Evolutionary conservation across 2,113 vertebrate species (phyloP).

Genomic region (Paradoxurus hermaphroditus): DNA sequence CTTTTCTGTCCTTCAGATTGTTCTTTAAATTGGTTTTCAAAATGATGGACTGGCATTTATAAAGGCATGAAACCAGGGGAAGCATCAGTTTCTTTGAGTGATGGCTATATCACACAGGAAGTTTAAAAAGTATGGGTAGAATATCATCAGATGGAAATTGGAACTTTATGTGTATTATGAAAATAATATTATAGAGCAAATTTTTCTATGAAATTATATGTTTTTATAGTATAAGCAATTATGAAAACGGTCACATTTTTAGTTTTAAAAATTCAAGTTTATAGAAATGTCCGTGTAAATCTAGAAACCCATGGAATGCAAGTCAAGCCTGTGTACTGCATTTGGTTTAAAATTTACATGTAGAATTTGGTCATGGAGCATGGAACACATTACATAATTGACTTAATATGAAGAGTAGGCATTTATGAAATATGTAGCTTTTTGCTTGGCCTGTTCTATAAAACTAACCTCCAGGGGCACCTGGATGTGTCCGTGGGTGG

Average conservation of each 20-base stretch:
- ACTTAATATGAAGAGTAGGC: not conserved
- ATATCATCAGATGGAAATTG: not conserved
- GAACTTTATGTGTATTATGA: not conserved
- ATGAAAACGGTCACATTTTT: not conserved
- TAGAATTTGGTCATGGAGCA: not conserved
- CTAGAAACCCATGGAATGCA: not conserved
- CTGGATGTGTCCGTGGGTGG: not conserved
- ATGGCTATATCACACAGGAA: not conserved
- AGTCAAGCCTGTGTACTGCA: not conserved
- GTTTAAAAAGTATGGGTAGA: not conserved
- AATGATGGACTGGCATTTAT: not conserved
- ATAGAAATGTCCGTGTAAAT: not conserved
- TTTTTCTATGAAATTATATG: not conserved
- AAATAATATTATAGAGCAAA: not conserved
- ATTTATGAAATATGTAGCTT: not conserved
- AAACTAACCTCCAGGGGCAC: not conserved
- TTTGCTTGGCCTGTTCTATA: slow-evolving; percentile 12
- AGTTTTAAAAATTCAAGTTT: not conserved
- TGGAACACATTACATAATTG: not conserved
- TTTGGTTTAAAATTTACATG: not conserved
- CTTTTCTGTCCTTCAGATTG: not conserved
- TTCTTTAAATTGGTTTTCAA: not conserved
- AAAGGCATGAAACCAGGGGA: not conserved
- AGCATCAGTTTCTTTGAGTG: not conserved
- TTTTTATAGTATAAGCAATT: not conserved